A percentile compares a stretch with the other conserved stretches of the same genome.
These are phyloP conservation scores for Bungarus multicinctus DNA, from an alignment of 2,113 vertebrate genomes.

Conservation along the genomic window DNA sequence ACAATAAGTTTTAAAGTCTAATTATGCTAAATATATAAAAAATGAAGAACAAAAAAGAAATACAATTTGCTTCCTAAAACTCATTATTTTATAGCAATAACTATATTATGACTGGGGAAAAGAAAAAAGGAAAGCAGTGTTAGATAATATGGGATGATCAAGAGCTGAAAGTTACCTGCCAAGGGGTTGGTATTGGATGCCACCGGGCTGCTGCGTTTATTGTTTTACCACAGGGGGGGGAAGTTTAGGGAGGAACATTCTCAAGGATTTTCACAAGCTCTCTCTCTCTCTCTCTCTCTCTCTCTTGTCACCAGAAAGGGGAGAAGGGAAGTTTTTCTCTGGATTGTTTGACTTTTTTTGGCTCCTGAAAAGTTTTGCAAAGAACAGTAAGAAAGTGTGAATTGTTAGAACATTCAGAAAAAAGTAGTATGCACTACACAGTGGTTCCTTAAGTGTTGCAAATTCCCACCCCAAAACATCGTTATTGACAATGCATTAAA, in stretches of 20 bases:
- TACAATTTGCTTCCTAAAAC: slow-evolving; percentile 21
- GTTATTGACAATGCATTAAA: slow-evolving; percentile 43
- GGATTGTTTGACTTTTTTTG: slow-evolving; percentile 78
- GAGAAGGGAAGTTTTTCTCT: slow-evolving; percentile 82
- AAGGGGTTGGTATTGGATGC: slow-evolving; percentile 68
- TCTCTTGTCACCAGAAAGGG: slow-evolving; percentile 76
- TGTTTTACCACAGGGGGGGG: slow-evolving; percentile 74
- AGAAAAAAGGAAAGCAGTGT: neutral
- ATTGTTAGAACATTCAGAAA: slow-evolving; percentile 71
- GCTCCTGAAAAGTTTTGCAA: slow-evolving; percentile 83
- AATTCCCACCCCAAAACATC: slow-evolving; percentile 58
- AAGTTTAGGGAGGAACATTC: slow-evolving; percentile 80
- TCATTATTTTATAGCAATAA: slow-evolving; percentile 21
- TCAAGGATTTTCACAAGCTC: slow-evolving; percentile 73
- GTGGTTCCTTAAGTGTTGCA: slow-evolving; percentile 47
- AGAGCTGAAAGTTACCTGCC: slow-evolving; percentile 74
- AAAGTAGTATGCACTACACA: slow-evolving; percentile 50
- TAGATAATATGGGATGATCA: slow-evolving; percentile 32
- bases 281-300: slow-evolving; percentile 78
- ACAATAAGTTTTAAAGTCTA: slow-evolving; percentile 30
- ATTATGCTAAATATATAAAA: neutral
- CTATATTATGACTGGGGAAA: slow-evolving; percentile 47
- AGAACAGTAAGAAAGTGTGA: slow-evolving; percentile 80
- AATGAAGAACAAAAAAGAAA: neutral
- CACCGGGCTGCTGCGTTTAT: slow-evolving; percentile 74